Percentiles rank a stretch among this genome's conserved stretches.
These are phyloP conservation scores for Tipula lateralis DNA, from an alignment of 2,888 invertebrate genomes.

Conservation along the genomic window DNA sequence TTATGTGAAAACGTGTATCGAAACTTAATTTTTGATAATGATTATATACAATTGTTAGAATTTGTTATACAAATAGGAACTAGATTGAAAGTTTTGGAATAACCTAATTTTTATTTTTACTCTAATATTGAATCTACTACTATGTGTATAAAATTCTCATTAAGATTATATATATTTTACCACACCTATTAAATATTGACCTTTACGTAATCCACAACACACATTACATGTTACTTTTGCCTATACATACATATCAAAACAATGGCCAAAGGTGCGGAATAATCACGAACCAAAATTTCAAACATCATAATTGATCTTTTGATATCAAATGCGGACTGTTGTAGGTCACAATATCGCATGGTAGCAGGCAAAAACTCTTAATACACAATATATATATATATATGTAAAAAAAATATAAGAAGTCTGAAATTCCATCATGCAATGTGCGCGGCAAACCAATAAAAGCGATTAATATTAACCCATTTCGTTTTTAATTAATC, in stretches of 20 bases:
- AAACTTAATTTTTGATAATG: no score
- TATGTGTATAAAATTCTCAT: no score
- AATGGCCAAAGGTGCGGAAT: neutral
- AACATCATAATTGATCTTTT: neutral
- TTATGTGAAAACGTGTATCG: no score
- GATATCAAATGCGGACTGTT: neutral
- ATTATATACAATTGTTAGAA: no score
- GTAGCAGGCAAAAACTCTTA: neutral
- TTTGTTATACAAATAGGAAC: no score
- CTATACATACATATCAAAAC: neutral
- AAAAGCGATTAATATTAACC: neutral
- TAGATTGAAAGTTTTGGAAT: no score
- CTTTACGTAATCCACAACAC: neutral
- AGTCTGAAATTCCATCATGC: conserved; percentile 1
- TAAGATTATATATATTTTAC: no score
- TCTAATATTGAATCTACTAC: no score
- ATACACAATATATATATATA: neutral
- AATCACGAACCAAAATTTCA: neutral
- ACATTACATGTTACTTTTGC: neutral
- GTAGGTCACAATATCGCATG: neutral
- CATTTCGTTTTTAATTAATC: conserved; percentile 15
- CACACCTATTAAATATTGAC: neutral
- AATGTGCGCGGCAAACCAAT: neutral
- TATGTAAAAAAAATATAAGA: neutral
- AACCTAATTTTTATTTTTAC: no score